A percentile compares a stretch with the other conserved stretches of the same genome.
Evolutionary conservation across 1,140 invertebrate species (phyloP).

Genomic region (Drosophila pallidifrons): DNA sequence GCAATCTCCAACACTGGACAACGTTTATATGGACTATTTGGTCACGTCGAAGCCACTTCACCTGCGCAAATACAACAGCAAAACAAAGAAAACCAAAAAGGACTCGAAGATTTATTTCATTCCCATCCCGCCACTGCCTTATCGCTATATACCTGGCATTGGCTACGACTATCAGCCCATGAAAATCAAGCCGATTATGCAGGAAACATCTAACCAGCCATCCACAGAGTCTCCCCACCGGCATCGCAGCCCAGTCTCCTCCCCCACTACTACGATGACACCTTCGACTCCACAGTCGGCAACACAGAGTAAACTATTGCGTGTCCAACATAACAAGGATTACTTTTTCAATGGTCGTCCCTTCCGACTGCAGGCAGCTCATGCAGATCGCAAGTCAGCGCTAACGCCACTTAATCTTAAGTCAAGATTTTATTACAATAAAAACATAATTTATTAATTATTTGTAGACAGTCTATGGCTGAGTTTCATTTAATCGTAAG

Average conservation of each 20-base stretch:
- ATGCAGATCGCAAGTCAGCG: conserved; percentile 60
- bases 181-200: conserved; percentile 74
- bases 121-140: conserved; percentile 78
- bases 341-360: conserved; percentile 82
- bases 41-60: conserved; percentile 76
- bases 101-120: conserved; percentile 84
- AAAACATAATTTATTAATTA: conserved; percentile 84
- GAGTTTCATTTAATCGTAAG: conserved; percentile 13
- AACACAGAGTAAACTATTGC: conserved; percentile 59
- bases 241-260: not conserved
- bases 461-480: conserved; percentile 37
- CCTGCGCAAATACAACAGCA: conserved; percentile 74
- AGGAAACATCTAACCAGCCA: conserved; percentile 20
- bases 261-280: conserved; percentile 5
- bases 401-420: conserved; percentile 75
- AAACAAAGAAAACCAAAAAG: conserved; percentile 82
- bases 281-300: conserved; percentile 6
- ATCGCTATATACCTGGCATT: conserved; percentile 79
- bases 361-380: conserved; percentile 77
- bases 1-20: conserved; percentile 73
- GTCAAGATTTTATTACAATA: conserved; percentile 81
- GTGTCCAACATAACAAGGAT: conserved; percentile 69
- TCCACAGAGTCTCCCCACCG: conserved; percentile 24
- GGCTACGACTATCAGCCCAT: conserved; percentile 81
- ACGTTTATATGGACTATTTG: conserved; percentile 76